These are phyloP conservation scores for Ennomos fuscantarius DNA, from an alignment of 2,888 invertebrate species.

Conservation along the genomic window DNA sequence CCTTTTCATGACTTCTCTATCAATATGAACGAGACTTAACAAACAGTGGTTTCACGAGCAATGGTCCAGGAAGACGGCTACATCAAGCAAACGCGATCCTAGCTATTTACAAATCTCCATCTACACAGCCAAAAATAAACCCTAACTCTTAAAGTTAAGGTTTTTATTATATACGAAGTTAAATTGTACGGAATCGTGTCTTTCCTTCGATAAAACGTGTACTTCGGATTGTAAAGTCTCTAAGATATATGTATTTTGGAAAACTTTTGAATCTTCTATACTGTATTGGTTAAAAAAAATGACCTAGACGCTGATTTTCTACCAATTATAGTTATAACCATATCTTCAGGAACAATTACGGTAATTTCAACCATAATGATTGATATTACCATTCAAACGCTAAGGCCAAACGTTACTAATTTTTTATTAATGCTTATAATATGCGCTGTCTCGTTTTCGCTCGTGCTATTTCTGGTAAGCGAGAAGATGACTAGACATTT, in stretches of 20 bases:
- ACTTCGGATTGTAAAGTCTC: conserved; percentile 23
- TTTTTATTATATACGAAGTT: background rate
- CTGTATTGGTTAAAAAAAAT: too few species aligned
- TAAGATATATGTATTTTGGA: conserved; percentile 20
- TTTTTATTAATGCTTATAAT: too few species aligned
- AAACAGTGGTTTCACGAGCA: conserved; percentile 57
- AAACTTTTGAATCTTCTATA: conserved; percentile 6
- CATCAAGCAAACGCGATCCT: conserved; percentile 48
- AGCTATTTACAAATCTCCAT: conserved; percentile 21
- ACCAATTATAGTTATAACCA: too few species aligned
- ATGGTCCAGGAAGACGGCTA: conserved; percentile 65
- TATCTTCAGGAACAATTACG: too few species aligned
- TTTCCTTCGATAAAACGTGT: conserved; percentile 28
- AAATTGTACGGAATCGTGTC: conserved; percentile 19
- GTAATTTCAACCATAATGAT: too few species aligned
- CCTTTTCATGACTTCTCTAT: too few species aligned
- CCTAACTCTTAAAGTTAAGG: background rate
- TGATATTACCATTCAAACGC: too few species aligned
- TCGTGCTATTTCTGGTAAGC: too few species aligned
- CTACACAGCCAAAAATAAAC: conserved; percentile 7
- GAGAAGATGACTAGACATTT: too few species aligned
- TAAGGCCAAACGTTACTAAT: too few species aligned
- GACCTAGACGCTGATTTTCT: too few species aligned
- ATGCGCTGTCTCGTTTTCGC: too few species aligned
- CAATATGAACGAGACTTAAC: conserved; percentile 50